Base-by-base conservation (phyloP, 2,797 vertebrate species). In the Thaleichthys pacificus region DNA sequence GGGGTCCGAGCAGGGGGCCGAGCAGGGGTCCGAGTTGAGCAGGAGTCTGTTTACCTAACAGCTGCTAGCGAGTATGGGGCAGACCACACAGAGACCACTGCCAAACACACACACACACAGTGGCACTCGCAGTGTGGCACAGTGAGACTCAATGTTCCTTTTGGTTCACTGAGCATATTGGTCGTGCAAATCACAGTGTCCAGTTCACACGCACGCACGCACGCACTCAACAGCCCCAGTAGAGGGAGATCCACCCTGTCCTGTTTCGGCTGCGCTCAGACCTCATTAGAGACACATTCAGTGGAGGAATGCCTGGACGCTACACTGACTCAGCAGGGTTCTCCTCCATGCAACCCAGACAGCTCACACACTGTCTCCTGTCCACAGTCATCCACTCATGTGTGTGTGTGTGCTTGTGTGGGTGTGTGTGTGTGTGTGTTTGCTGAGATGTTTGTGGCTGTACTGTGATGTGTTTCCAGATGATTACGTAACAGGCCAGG, bases 151-250 rank as follows among this genome's bases (percentile, higher is more conserved):
- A 60, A 80, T 77, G 73, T 71, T 66, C 61, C 58, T 70, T 73
- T 57, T 71, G 77, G 77, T 79, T 83, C 72, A 69, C 9, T 78
- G 75, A 83, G 58, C 77, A 74, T 74, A 82, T 69, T 5, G 73
- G 70, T 70, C 61, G 60, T 58, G 69, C 72, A 76, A 73, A 42
- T 42, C 38, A 51, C 54, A 74, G 30, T 38, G 56, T 60, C 56
- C 60, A 19, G 21, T 19, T 12, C 61, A 61, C 49, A 28, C 35
- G 78, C 63, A 80, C 63, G 19, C n/a, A 72, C 70, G 68, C 24
- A 21, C 42, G 68, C 42, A 79, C 56, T 72, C 75, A 66, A 79
- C 71, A 72, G 42, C 68, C 67, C 79, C 77, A 79, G 80, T 24
- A 72, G 68, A 1, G 28, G 30, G 61, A 61, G 19, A 35, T 17